Evolutionary conservation across 2,888 invertebrate species (phyloP).

Genomic region (Bugulina stolonifera): DNA sequence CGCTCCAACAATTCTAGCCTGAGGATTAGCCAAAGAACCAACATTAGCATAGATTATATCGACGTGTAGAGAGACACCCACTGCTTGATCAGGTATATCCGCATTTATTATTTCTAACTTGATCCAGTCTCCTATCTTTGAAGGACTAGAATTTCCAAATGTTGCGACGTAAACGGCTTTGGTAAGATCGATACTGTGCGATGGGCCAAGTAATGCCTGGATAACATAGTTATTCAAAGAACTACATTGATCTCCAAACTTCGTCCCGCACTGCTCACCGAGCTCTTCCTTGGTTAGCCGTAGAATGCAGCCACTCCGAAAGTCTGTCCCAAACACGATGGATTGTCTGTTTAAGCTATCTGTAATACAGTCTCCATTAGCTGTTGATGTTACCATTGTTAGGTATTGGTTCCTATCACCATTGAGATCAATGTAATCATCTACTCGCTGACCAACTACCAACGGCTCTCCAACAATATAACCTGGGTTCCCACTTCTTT

Average conservation of each 20-base stretch:
- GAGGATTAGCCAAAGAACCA: conserved; percentile 55
- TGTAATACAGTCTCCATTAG: conserved; percentile 37
- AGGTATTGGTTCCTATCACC: conserved; percentile 36
- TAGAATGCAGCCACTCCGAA: conserved; percentile 45
- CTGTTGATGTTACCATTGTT: conserved; percentile 38
- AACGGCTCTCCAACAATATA: conserved; percentile 66
- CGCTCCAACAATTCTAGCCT: conserved; percentile 55
- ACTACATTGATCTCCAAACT: conserved; percentile 31
- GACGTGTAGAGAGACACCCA: conserved; percentile 42
- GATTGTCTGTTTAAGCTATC: conserved; percentile 35
- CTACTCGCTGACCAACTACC: conserved; percentile 52
- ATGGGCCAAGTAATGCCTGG: conserved; percentile 35
- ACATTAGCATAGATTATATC: conserved; percentile 56
- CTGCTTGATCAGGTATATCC: conserved; percentile 6
- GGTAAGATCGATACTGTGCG: conserved; percentile 27
- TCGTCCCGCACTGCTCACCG: neutral
- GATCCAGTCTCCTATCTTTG: conserved; percentile 47
- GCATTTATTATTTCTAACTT: conserved; percentile 32
- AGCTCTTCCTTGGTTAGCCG: neutral
- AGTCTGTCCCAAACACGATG: conserved; percentile 46
- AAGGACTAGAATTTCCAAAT: conserved; percentile 44
- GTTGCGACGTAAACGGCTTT: conserved; percentile 40
- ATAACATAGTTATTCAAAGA: conserved; percentile 37
- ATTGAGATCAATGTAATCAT: conserved; percentile 32
- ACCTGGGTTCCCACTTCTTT: conserved; percentile 72